Evolutionary conservation across 2,113 vertebrate species (phyloP).

Genomic region (Trichomycterus rosablanca): DNA sequence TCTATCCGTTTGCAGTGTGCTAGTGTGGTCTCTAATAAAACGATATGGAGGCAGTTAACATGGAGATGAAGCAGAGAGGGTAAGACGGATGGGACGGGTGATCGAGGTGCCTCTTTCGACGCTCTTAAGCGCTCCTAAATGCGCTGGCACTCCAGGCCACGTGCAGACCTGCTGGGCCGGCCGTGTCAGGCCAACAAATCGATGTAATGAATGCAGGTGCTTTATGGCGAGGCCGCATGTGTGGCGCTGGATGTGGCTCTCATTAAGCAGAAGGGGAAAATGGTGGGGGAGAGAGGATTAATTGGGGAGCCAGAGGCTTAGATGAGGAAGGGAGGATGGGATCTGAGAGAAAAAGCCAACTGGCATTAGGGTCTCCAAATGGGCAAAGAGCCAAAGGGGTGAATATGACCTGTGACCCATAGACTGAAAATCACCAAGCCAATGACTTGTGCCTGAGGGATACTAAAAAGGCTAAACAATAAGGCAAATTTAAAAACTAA

Average conservation of each 20-base stretch:
- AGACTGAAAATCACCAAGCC: constrained; percentile 34
- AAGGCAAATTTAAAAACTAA: too few species aligned
- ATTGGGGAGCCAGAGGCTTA: background rate
- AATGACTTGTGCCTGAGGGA: constrained; percentile 16
- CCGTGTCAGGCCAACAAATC: constrained; percentile 43
- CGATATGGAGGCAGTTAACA: constrained; percentile 31
- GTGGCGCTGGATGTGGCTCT: constrained; percentile 42
- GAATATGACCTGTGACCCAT: constrained; percentile 32
- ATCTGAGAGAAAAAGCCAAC: background rate
- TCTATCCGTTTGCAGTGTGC: constrained; percentile 27
- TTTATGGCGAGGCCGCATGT: constrained; percentile 54
- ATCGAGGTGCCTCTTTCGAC: constrained; percentile 53
- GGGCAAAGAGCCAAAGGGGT: constrained; percentile 29
- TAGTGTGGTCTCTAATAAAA: constrained; percentile 15
- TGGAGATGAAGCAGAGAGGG: constrained; percentile 15
- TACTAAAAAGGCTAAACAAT: too few species aligned
- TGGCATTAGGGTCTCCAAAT: constrained; percentile 6
- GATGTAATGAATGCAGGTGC: constrained; percentile 54
- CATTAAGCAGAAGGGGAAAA: constrained; percentile 32
- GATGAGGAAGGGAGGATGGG: constrained; percentile 1
- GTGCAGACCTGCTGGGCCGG: background rate
- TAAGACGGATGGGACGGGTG: constrained; percentile 49
- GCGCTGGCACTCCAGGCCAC: constrained; percentile 33
- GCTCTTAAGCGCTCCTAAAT: constrained; percentile 59
- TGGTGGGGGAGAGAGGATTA: background rate